phyloP scores from a whole-genome alignment of 1,140 invertebrate genomes.

The Carposina sasakii region DNA sequence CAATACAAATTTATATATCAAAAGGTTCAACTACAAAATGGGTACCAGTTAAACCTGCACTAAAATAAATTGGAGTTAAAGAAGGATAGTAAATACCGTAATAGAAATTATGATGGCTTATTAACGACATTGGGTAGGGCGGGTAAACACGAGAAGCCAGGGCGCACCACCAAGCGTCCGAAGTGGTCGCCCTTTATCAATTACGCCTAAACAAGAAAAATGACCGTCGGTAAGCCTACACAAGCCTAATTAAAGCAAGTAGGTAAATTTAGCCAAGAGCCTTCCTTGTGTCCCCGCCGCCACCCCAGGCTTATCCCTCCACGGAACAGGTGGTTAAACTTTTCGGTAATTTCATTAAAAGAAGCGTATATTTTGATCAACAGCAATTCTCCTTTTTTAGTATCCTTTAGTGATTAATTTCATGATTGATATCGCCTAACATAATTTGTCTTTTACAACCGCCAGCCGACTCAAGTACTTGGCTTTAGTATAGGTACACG shows the following conservation, averaged over 20 bases:
- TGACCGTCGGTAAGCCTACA: constrained; percentile 57
- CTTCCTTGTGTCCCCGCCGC: constrained; percentile 31
- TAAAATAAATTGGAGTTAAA: no score
- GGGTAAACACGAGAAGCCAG: constrained; percentile 11
- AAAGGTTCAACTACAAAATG: no score
- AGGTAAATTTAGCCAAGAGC: constrained; percentile 56
- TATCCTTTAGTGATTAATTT: constrained; percentile 2
- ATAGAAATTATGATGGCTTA: no score
- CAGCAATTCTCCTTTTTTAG: constrained; percentile 28
- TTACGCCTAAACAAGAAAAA: constrained; percentile 68
- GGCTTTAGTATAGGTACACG: no score
- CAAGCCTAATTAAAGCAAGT: constrained; percentile 64
- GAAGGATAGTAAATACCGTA: no score
- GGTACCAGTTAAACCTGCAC: no score
- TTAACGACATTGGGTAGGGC: constrained; percentile 2
- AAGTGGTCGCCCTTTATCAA: constrained; percentile 59
- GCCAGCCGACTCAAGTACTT: no score
- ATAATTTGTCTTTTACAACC: no score
- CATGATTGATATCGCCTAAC: no score
- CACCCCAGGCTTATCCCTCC: constrained; percentile 19
- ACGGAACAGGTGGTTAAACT: constrained; percentile 50
- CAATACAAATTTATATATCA: no score
- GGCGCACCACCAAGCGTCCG: constrained; percentile 27
- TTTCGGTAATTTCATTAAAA: constrained; percentile 52
- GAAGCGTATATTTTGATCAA: constrained; percentile 45